Evolutionary conservation across 1,140 invertebrate species (phyloP).

Genomic region (Drosophila truncata): DNA sequence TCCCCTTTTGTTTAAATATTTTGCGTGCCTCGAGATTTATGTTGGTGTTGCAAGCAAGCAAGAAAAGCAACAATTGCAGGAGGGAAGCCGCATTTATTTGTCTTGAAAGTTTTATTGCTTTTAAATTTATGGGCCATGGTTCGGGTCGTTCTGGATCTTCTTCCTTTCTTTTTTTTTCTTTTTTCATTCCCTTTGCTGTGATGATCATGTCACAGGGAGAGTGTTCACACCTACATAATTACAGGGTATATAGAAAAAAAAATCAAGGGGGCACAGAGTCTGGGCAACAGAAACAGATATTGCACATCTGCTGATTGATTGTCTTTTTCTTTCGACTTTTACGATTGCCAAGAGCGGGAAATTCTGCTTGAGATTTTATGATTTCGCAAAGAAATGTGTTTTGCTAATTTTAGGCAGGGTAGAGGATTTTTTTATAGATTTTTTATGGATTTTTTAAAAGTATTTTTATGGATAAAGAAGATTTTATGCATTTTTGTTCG

Average conservation of each 20-base stretch:
- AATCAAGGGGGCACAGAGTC: constrained; percentile 5
- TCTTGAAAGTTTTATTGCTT: constrained; percentile 85
- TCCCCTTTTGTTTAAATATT: constrained; percentile 72
- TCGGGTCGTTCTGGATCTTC: constrained; percentile 22
- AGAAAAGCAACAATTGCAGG: constrained; percentile 36
- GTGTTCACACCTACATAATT: constrained; percentile 75
- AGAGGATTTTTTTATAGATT: neutral
- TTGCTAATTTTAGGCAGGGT: neutral
- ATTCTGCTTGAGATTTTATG: neutral
- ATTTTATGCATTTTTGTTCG: neutral
- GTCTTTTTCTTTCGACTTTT: neutral
- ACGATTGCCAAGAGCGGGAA: neutral
- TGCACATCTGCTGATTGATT: constrained; percentile 61
- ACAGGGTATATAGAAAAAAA: constrained; percentile 22
- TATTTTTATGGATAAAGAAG: neutral
- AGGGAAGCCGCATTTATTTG: constrained; percentile 77
- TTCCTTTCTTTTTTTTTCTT: neutral
- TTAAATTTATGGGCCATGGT: constrained; percentile 71
- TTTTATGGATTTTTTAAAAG: neutral
- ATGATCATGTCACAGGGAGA: constrained; percentile 48
- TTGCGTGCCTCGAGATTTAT: constrained; percentile 77
- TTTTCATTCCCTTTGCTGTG: constrained; percentile 19
- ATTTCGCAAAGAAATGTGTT: neutral
- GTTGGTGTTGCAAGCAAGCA: constrained; percentile 51
- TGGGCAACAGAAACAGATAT: constrained; percentile 13